phyloP scores from a whole-genome alignment of 2,888 invertebrate genomes.

The Drosophila putrida region DNA sequence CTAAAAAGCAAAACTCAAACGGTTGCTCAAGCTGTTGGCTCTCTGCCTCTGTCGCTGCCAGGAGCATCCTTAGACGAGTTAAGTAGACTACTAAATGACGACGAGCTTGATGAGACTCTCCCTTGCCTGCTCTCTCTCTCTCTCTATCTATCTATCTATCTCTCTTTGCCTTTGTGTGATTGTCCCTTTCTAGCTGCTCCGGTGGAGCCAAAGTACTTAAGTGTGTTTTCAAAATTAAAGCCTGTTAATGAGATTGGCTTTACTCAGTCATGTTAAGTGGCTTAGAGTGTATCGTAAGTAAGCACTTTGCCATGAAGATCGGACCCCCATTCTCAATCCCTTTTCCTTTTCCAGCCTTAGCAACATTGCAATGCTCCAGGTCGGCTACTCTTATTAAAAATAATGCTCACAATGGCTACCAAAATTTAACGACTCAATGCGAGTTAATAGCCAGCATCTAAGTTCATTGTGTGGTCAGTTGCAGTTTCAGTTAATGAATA shows the following conservation, averaged over 20 bases:
- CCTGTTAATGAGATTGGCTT: constrained; percentile 81
- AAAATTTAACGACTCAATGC: constrained; percentile 53
- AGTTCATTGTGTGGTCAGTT: constrained; percentile 24
- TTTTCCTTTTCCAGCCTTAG: background rate
- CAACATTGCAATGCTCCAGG: constrained; percentile 10
- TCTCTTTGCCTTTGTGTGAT: background rate
- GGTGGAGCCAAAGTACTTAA: constrained; percentile 65
- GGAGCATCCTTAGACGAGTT: constrained; percentile 77
- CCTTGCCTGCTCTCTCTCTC: constrained; percentile 9
- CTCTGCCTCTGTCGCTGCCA: constrained; percentile 31
- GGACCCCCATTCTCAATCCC: constrained; percentile 1
- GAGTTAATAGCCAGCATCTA: constrained; percentile 2
- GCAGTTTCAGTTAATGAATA: constrained; percentile 40
- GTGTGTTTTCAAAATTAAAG: constrained; percentile 81
- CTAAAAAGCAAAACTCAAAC: constrained; percentile 61
- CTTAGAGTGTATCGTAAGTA: constrained; percentile 80
- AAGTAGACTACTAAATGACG: constrained; percentile 81
- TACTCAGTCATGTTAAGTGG: constrained; percentile 80
- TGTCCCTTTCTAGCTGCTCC: constrained; percentile 11
- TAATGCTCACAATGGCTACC: constrained; percentile 65
- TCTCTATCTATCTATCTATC: constrained; percentile 1
- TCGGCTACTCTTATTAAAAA: constrained; percentile 68
- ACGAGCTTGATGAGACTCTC: constrained; percentile 42
- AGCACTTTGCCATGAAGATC: constrained; percentile 69
- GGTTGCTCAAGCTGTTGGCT: constrained; percentile 65